phyloP scores from a whole-genome alignment of 2,888 invertebrate genomes.

The Agonopterix subpropinquella region DNA sequence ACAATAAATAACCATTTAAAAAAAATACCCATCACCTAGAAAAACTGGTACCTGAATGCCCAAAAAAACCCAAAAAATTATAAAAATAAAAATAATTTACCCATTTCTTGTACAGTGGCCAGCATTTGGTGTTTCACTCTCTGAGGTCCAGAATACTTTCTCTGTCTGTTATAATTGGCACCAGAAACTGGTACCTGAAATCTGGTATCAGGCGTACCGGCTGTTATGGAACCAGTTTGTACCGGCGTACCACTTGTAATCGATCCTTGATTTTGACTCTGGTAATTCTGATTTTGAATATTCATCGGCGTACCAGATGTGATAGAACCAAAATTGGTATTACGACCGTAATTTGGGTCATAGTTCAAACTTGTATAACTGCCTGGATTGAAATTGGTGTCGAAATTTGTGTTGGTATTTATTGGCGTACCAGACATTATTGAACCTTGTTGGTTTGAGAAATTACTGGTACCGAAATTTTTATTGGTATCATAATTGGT shows the following conservation, averaged over 20 bases:
- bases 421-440: constrained; percentile 23
- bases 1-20: background rate
- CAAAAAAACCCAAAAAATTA: constrained; percentile 10
- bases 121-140: constrained; percentile 62
- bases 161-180: constrained; percentile 29
- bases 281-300: background rate
- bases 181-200: constrained; percentile 17
- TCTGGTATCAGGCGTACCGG: constrained; percentile 11
- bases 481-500: constrained; percentile 4
- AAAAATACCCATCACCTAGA: background rate
- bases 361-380: background rate
- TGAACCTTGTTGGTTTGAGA: constrained; percentile 22
- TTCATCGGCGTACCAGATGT: constrained; percentile 16
- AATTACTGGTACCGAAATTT: background rate
- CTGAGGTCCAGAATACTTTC: constrained; percentile 77
- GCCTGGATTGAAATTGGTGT: background rate
- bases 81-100: constrained; percentile 61
- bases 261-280: constrained; percentile 10
- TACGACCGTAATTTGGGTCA: constrained; percentile 6
- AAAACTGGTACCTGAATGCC: background rate
- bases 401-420: constrained; percentile 7
- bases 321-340: constrained; percentile 8
- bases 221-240: constrained; percentile 6
- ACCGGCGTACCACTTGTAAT: constrained; percentile 14
- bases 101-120: constrained; percentile 86